Evolutionary conservation across 2,888 invertebrate species (phyloP), one percentile per base, ranked within the genome.

Genomic region (Drosophila borborema): DNA sequence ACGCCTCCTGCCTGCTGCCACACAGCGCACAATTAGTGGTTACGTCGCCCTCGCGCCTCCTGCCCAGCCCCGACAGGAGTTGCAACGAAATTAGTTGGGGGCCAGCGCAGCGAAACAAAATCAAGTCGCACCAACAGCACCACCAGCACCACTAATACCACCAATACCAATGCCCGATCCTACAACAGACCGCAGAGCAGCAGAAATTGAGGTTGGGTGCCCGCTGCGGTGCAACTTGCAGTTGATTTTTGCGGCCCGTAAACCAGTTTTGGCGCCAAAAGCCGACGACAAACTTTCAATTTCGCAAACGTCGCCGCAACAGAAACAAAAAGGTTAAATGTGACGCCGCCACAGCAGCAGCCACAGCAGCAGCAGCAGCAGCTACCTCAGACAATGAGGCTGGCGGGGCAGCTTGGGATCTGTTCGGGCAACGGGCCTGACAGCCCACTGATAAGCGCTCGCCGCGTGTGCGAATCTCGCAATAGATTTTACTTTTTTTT

Each of bases 211-310:
- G 83, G 83, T 75, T 85, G 83, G 84, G 81, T 67, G 18, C 43
- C 56, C 36, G 23, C 14, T 51, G 53, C 63, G 59, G 59, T 53
- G 51, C 31, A 14, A 20, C 23, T 38, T 67, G 69, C 66, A 34
- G 49, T 67, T 64, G 72, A 53, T 51, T 72, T 58, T 71, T 49
- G 28, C 28, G 72, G 74, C 46, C 64, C 72, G 59, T 69, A 83
- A 84, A 84, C 84, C 86, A 86, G 84, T 84, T 84, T 83, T 72
- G 68, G 77, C 80, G 73, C 72, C 77, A 80, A 80, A 64, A 72
- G 75, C 74, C 77, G 73, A 82, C 77, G 73, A 82, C 72, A 82
- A 80, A 86, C 86, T 85, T 85, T 85, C 85, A 86, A 86, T 85
- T 85, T 85, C 82, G 81, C 51, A 86, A 82, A 79, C 82, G 74